Evolutionary conservation across 2,113 vertebrate genomes (phyloP), one percentile per base, ranked within the genome.

Genomic region (Thermophis baileyi): DNA sequence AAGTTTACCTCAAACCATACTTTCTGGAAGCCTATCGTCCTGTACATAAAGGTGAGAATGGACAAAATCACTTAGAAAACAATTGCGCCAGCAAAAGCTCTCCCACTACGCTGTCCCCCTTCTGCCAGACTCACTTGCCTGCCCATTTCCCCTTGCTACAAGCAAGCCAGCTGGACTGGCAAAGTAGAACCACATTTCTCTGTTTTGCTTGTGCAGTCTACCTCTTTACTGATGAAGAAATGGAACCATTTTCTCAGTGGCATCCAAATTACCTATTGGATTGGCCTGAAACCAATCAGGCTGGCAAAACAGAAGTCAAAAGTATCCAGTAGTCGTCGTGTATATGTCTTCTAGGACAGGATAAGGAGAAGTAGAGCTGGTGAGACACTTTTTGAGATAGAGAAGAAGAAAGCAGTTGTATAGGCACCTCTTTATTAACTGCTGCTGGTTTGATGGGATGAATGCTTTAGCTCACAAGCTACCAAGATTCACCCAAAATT

Each of bases 11-110:
- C 54, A 93, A 93, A 40, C 92, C 92, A 5, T 93, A 93, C 47
- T 93, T 93, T 60, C 54, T 93, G 74, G 89, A 90, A 44, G 96
- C 96, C 20, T 97, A 97, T 87, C 91, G 97, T 16, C 97, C 97
- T 24, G 96, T 97, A 3, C 96, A 97, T 91, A 97, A 97, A 97
- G 96, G 97, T 96, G 47, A 87, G 89, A 27, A 47, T 50, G 16
- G 74, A 53, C 51, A 89, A 20, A n/a, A 57, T 54, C n/a, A 25
- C 44, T 55, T 25, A n/a, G 44, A 89, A 5, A 74, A 74, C 14
- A 35, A 7, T 40, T 40, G 35, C 1, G 0, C 69, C n/a, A 22
- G 18, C 18, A 18, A 35, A 8, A 3, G 16, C n/a, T 40, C 35
- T 22, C 35, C 35, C 69, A 81, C 35, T 40, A 81, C 1, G 35